Evolutionary conservation across 2,888 invertebrate genomes (phyloP), one percentile per base, ranked within the genome.

Genomic region (Unio delphinus): DNA sequence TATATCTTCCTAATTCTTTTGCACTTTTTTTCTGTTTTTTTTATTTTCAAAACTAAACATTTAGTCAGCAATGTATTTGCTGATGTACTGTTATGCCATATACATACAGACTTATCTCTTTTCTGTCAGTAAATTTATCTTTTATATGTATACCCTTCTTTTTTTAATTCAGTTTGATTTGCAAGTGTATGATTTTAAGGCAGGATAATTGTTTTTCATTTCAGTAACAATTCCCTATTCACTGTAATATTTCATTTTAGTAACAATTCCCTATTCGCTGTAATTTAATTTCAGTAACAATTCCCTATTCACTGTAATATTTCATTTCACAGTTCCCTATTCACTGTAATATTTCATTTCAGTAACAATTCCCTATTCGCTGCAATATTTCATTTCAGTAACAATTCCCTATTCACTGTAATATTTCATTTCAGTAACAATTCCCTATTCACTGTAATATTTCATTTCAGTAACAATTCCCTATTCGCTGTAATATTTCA

Each of bases 291-390:
- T 20, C 90, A 95, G 95, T 86, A 93, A 94, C 15, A 94, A 94
- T 89, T 95, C 96, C 0, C 91, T 98, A 28, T 96, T 97, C 91
- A 95, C 97, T 0, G 94, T 98, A 77, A 23, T 45, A 45, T 45
- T 45, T 45, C 45, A 55, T 83, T 92, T 20, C 93, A 94, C 15
- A 94, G 94, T 89, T 95, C 96, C 0, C 91, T 98, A 28, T 96
- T 97, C 91, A 95, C 97, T 0, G 94, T 98, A 77, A 23, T 45
- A 45, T 45, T 45, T 45, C 45, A 55, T 83, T 92, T 20, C 90
- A 95, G 95, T 86, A 93, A 94, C 15, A 94, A 94, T 89, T 95
- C 96, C 0, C 91, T 98, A 28, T 96, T 97, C 91, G 95, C 97
- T 0, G 94, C 23, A 23, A 23, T 45, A 45, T 45, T 45, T 45